Evolutionary conservation across 2,113 vertebrate genomes (phyloP).

Genomic region (Eptesicus fuscus): DNA sequence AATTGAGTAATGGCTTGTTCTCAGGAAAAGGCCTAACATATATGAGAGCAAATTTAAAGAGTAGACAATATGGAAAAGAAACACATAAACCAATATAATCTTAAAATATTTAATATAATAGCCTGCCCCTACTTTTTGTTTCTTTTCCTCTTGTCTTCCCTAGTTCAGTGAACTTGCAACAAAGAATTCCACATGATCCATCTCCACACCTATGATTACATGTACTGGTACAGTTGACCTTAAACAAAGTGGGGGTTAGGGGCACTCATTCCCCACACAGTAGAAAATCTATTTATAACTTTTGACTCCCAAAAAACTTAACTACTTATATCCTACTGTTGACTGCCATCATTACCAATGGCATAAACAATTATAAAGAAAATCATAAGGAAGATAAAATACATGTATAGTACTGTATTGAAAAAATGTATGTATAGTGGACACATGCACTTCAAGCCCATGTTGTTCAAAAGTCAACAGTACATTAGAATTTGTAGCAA

Average conservation of each 20-base stretch:
- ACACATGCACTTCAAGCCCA: not conserved
- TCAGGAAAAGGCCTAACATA: not conserved
- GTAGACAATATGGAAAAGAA: not conserved
- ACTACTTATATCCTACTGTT: too few species aligned
- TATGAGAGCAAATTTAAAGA: not conserved
- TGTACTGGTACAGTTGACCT: not conserved
- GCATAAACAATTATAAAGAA: not conserved
- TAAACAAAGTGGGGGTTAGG: not conserved
- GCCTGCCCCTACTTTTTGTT: not conserved
- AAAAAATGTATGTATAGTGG: not conserved
- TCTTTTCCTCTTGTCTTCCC: not conserved
- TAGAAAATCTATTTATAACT: not conserved
- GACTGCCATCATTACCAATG: not conserved
- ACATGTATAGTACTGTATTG: not conserved
- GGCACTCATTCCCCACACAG: too few species aligned
- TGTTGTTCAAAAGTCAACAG: not conserved
- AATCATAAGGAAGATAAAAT: not conserved
- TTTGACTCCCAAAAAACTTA: not conserved
- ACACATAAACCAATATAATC: not conserved
- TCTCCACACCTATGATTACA: not conserved
- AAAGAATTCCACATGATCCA: not conserved
- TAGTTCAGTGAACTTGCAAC: not conserved
- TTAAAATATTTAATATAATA: not conserved
- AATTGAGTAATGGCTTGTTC: not conserved
- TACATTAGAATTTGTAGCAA: not conserved